These are phyloP conservation scores for Philopedon plagiatum DNA, from an alignment of 2,888 invertebrate genomes.

Conservation along the genomic window DNA sequence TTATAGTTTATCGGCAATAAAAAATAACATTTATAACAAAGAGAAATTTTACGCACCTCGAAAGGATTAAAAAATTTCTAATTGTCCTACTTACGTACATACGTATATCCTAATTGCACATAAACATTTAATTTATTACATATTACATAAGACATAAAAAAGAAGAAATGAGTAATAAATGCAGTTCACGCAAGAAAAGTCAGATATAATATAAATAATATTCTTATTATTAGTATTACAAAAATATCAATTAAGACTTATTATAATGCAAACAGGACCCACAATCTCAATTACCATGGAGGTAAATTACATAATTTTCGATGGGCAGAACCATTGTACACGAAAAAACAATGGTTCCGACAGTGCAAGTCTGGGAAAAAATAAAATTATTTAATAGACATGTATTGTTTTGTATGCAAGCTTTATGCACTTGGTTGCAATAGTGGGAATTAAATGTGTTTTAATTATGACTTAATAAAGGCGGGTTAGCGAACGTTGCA, in stretches of 20 bases:
- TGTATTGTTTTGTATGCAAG: neutral
- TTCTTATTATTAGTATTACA: conserved; percentile 9
- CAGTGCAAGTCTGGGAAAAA: conserved; percentile 10
- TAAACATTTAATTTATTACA: too few relatives aligned
- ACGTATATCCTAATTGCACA: too few relatives aligned
- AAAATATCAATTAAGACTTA: conserved; percentile 18
- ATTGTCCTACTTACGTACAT: too few relatives aligned
- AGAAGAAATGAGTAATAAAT: too few relatives aligned
- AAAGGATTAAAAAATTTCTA: too few relatives aligned
- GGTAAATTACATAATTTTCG: conserved; percentile 17
- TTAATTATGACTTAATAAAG: neutral
- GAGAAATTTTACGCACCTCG: too few relatives aligned
- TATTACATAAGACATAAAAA: too few relatives aligned
- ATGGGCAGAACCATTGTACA: conserved; percentile 11
- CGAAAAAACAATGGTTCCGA: neutral
- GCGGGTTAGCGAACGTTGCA: too few relatives aligned
- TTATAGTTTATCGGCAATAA: too few relatives aligned
- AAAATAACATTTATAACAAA: too few relatives aligned
- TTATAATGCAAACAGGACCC: conserved; percentile 15
- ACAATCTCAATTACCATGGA: neutral
- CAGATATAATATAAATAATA: neutral
- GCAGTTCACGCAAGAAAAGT: too few relatives aligned
- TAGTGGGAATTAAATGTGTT: neutral
- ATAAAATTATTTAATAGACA: conserved; percentile 1
- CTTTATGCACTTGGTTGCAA: neutral